Evolutionary conservation across 2,888 invertebrate species (phyloP), one percentile per base, ranked within the genome.

Genomic region (Mythimna albipuncta): DNA sequence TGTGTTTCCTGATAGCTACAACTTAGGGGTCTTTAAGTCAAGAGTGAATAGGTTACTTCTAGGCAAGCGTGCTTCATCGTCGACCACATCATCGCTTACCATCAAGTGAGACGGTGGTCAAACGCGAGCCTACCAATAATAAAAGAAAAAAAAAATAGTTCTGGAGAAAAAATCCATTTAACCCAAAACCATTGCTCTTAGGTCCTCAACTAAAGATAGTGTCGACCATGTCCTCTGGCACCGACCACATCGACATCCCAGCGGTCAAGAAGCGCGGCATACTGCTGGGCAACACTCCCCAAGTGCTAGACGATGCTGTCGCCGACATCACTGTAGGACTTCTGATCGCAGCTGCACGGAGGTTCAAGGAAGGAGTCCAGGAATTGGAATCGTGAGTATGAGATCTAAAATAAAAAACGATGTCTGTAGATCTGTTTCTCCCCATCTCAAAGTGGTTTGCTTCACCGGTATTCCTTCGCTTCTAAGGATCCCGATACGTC

Each of bases 191-290:
- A 26, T 38, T 5, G 2, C 9, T 32, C 9, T 44, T 79, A 95
- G 98, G 98, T 6, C 96, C 97, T 0, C 96, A 97, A 66, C 91
- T 99, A 67, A 98, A 98, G 93, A 97, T 97, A 0, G 96, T 99
- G 6, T 97, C 98, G 0, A 97, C 98, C 0, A 98, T 98, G 97
- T 98, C 99, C 0, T 98, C 98, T 1, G 99, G 99, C 13, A 97
- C 97, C 79, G 98, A 99, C 89, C 98, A 98, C 84, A 97, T 99
- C 21, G 98, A 99, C 89, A 85, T 98, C 0, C 92, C 94, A 0
- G 98, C 97, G 89, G 93, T 99, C 52, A 97, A 97, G 90, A 96
- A 95, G 70, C 96, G 98, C 58, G 97, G 97, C 5, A 97, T 99
- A 64, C 96, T 96, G n/a, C 94, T 99, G 1, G 98, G 98, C 0